Base-by-base conservation (phyloP, 1,140 invertebrate species). In the Goniozus legneri region DNA sequence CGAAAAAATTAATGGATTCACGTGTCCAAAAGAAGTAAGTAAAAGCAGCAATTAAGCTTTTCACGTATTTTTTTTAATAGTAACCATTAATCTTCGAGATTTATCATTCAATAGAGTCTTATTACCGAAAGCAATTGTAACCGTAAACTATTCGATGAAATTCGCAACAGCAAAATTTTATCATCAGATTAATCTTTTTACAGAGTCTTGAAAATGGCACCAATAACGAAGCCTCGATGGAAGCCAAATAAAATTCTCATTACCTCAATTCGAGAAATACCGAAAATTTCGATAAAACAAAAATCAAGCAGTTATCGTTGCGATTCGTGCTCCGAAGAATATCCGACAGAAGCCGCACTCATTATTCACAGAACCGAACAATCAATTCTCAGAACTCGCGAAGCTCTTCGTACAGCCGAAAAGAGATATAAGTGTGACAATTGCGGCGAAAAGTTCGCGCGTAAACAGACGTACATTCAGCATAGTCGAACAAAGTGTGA, bases 361-460 rank as follows among this genome's bases (percentile, higher is more conserved):
- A 40, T 60, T 24, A 36, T 58, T 1, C 64, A 65, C 21, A 62
- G 50, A 39, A 62, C 60, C 7, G 62, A 65, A 13, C 47, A 32
- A 14, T 62, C 59, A 8, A 64, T 64, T 24, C 33, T 60, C 3
- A 44, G 49, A 8, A 62, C 59, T 0, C 45, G 63, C 0, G 41
- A 50, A 10, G 45, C 53, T 1, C 16, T 65, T 12, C 50, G 50
- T 8, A 52, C 44, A 62, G 40, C 56, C 1, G 22, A 47, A 13
- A 48, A 34, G 2, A 54, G 52, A 18, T 76, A 77, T 34, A 14
- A 44, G 39, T 85, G 84, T 49, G 67, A 76, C 20, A 71, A 75
- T 6, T 84, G 83, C 39, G 78, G 80, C 45, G 77, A 80, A 41
- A 79, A 79, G 16, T 87, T 86, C 52, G 64, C 67, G 0, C 79